phyloP scores from a whole-genome alignment of 2,113 vertebrate genomes.

The Donacobius atricapilla region DNA sequence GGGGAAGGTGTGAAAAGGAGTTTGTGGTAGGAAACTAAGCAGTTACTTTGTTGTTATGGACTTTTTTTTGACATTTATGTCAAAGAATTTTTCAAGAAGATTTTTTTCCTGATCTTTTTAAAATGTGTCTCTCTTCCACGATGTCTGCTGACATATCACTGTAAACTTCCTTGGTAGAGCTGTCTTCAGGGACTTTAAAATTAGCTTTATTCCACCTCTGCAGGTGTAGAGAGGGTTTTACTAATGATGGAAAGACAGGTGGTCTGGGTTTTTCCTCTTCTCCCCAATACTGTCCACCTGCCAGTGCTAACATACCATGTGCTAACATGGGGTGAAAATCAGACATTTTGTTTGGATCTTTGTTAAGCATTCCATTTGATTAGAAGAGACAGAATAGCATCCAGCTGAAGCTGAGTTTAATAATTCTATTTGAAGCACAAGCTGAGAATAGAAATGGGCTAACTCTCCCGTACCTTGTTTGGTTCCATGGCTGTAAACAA shows the following conservation, averaged over 20 bases:
- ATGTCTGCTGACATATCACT: background rate
- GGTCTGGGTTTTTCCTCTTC: background rate
- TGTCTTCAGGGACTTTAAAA: slow-evolving; percentile 15
- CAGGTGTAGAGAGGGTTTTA: background rate
- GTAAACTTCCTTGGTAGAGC: background rate
- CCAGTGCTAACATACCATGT: background rate
- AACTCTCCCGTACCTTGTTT: slow-evolving; percentile 37
- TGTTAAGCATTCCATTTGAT: slow-evolving; percentile 19
- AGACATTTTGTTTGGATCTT: background rate
- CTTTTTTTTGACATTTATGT: background rate
- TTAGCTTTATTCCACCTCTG: background rate
- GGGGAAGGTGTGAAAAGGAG: background rate
- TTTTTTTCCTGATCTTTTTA: background rate
- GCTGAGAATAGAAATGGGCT: slow-evolving; percentile 21
- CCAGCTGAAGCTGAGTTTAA: slow-evolving; percentile 45
- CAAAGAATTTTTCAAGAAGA: background rate
- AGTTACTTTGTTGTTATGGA: background rate
- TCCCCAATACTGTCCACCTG: background rate
- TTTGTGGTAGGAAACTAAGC: slow-evolving; percentile 48
- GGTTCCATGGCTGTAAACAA: slow-evolving; percentile 39
- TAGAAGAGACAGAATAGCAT: slow-evolving; percentile 44
- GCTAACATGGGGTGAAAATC: no score
- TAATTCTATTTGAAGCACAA: slow-evolving; percentile 53
- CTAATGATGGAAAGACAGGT: background rate
- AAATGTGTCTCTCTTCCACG: background rate